A percentile compares a stretch with the other conserved stretches of the same genome.
Conservation (phyloP, 2,113 vertebrate genomes). For the Nesoenas mayeri region DNA sequence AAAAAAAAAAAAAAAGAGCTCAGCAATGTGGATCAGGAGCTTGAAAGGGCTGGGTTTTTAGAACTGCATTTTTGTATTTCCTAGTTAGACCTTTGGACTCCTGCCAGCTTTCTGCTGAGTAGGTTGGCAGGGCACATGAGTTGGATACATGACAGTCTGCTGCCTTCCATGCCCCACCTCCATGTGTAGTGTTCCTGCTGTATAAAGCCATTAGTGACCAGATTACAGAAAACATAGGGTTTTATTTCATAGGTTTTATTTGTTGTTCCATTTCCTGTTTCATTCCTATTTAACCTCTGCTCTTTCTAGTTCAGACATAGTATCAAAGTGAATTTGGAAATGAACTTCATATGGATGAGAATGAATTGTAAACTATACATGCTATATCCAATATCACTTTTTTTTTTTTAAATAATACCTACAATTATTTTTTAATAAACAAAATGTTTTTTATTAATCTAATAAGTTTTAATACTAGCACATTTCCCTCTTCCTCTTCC, state of each 20-base stretch:
- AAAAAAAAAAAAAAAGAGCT: not conserved
- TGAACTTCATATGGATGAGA: constrained; percentile 23
- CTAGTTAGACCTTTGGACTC: not conserved
- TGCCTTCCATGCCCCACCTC: not conserved
- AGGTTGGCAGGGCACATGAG: constrained; percentile 1
- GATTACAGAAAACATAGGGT: constrained; percentile 18
- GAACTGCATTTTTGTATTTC: not conserved
- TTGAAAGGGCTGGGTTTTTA: constrained; percentile 18
- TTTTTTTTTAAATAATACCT: not conserved
- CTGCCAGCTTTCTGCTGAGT: constrained; percentile 40
- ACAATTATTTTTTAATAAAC: constrained; percentile 48
- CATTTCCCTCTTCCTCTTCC: not conserved
- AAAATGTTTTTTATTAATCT: not conserved
- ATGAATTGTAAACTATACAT: not conserved
- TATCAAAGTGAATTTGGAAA: constrained; percentile 62
- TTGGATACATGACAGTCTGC: not conserved
- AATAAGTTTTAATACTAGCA: not conserved
- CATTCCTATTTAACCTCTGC: constrained; percentile 60
- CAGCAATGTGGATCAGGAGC: not conserved
- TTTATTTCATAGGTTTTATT: constrained; percentile 65
- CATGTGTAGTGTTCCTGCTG: not conserved
- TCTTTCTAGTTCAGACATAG: constrained; percentile 28
- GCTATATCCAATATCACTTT: not conserved
- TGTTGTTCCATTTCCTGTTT: constrained; percentile 71
- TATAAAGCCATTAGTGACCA: constrained; percentile 10